Evolutionary conservation across 2,888 invertebrate species (phyloP).

Genomic region (Stenurella melanura): DNA sequence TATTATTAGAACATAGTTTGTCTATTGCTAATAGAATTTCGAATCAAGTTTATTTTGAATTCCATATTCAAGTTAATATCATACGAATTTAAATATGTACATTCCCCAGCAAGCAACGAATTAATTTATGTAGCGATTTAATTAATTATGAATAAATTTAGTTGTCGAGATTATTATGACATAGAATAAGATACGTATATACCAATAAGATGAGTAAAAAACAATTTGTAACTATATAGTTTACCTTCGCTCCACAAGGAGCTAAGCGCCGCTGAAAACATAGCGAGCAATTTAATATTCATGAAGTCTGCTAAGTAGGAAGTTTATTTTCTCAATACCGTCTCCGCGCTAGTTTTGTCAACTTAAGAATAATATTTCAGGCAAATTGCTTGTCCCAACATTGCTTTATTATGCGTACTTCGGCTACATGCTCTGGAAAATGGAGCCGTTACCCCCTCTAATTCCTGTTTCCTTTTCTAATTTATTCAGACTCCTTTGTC

Average conservation of each 20-base stretch:
- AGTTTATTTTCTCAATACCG: slow-evolving; percentile 11
- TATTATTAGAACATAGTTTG: too few relatives aligned
- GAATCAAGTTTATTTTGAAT: too few relatives aligned
- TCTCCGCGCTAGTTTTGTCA: background rate
- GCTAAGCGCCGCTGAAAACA: slow-evolving; percentile 6
- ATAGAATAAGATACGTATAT: too few relatives aligned
- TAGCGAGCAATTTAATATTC: slow-evolving; percentile 24
- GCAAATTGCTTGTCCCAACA: background rate
- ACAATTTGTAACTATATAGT: background rate
- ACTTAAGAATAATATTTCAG: slow-evolving; percentile 21
- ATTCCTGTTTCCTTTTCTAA: slow-evolving; percentile 3
- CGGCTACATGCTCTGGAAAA: background rate
- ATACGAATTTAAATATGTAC: too few relatives aligned
- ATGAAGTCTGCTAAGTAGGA: slow-evolving; percentile 18
- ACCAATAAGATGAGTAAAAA: too few relatives aligned
- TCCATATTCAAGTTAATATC: too few relatives aligned
- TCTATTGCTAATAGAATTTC: too few relatives aligned
- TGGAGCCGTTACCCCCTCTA: background rate
- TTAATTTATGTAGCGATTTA: too few relatives aligned
- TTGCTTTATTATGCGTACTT: background rate
- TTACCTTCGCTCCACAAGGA: background rate
- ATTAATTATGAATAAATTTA: too few relatives aligned
- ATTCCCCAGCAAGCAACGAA: too few relatives aligned
- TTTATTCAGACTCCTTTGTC: background rate
- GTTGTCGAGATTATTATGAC: too few relatives aligned